Evolutionary conservation across 1,140 invertebrate species (phyloP).

Genomic region (Sitophilus oryzae): DNA sequence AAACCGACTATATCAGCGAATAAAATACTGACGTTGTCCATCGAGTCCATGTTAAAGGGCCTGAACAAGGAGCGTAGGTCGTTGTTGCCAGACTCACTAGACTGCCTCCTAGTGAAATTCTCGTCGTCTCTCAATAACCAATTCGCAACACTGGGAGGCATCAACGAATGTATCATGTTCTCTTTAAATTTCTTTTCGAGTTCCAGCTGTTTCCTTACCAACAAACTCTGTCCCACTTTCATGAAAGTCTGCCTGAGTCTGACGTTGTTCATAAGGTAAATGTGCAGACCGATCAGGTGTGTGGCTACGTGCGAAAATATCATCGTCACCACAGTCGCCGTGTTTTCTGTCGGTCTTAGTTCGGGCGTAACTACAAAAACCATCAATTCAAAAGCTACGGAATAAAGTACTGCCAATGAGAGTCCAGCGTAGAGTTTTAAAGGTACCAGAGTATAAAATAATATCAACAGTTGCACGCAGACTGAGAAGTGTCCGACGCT

Average conservation of each 20-base stretch:
- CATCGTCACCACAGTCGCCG: conserved; percentile 52
- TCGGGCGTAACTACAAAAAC: conserved; percentile 13
- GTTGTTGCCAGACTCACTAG: conserved; percentile 53
- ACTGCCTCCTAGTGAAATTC: conserved; percentile 43
- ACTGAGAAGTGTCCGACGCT: conserved; percentile 78
- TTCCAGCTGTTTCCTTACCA: conserved; percentile 81
- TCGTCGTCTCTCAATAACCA: conserved; percentile 62
- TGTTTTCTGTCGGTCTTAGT: conserved; percentile 41
- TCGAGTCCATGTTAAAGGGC: conserved; percentile 92
- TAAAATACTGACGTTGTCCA: conserved; percentile 95
- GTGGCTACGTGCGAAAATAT: conserved; percentile 80
- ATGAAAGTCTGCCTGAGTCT: conserved; percentile 92
- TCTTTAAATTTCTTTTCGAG: conserved; percentile 88
- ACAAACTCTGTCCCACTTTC: conserved; percentile 88
- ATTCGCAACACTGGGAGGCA: conserved; percentile 86
- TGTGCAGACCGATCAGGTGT: conserved; percentile 88
- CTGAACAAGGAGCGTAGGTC: conserved; percentile 78
- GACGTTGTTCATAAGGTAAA: conserved; percentile 87
- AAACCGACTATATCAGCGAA: conserved; percentile 98
- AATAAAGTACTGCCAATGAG: conserved; percentile 70
- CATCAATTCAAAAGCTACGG: conserved; percentile 71
- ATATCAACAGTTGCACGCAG: conserved; percentile 78
- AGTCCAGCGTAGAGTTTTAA: conserved; percentile 82
- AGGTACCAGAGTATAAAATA: conserved; percentile 90
- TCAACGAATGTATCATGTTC: conserved; percentile 96